phyloP scores from a whole-genome alignment of 2,888 invertebrate species.

The Sesia bembeciformis region DNA sequence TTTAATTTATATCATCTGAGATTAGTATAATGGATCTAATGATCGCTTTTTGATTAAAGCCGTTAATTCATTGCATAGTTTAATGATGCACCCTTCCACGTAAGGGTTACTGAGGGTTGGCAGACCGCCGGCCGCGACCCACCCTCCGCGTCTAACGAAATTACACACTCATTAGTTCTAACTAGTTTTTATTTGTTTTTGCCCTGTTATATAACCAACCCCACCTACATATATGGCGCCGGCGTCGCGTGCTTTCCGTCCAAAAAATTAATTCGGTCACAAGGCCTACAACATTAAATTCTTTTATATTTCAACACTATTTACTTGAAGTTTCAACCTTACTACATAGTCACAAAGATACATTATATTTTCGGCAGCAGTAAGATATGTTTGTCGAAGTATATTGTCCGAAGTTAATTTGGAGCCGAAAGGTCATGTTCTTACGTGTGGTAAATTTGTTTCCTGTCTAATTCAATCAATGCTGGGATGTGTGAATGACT shows the following conservation, averaged over 20 bases:
- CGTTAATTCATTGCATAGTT: conserved; percentile 14
- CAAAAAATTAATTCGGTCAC: conserved; percentile 18
- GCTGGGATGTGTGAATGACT: conserved; percentile 11
- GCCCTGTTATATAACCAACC: conserved; percentile 19
- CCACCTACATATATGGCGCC: conserved; percentile 16
- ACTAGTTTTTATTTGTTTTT: conserved; percentile 54
- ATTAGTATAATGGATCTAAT: background rate
- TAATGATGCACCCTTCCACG: conserved; percentile 50
- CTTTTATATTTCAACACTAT: background rate
- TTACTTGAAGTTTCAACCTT: background rate
- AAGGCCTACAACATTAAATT: conserved; percentile 3
- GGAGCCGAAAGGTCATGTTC: conserved; percentile 19
- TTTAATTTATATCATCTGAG: no score
- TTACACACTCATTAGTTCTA: conserved; percentile 66
- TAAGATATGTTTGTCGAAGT: conserved; percentile 1
- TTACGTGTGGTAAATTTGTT: conserved; percentile 22
- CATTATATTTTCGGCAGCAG: background rate
- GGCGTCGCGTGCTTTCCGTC: conserved; percentile 16
- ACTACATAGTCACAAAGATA: background rate
- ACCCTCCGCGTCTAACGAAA: conserved; percentile 59
- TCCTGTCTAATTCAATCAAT: conserved; percentile 15
- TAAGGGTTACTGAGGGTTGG: conserved; percentile 46
- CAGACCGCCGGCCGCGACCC: conserved; percentile 56
- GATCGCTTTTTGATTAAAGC: conserved; percentile 36
- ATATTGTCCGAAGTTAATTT: conserved; percentile 14